Evolutionary conservation across 2,797 vertebrate species (phyloP), one percentile per base, ranked within the genome.

Genomic region (Gymnocypris eckloni): DNA sequence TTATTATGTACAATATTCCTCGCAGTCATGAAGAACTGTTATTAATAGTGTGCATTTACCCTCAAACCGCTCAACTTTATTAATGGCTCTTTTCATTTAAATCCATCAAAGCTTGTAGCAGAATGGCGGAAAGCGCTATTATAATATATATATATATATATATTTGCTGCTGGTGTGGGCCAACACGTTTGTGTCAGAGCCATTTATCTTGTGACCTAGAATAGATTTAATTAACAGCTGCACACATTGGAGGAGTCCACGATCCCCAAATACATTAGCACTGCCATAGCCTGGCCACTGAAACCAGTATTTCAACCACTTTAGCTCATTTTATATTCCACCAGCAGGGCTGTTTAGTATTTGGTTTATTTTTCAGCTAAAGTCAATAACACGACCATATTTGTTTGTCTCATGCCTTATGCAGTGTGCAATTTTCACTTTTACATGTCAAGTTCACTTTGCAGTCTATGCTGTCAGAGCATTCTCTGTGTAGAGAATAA

Each of bases 191-290:
- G 81, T 89, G 90, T 90, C 89, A 87, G 80, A 86, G 85, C 79
- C 88, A 90, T 90, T 91, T 90, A 90, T 90, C 89, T 89, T 91
- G 86, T 86, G 90, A 91, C 90, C 87, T 89, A 89, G 91, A 91
- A 91, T 92, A 90, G 89, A 90, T 90, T 92, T 92, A 91, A 89
- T 92, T 90, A 92, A 88, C 90, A 91, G 88, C 83, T 84, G 61
- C 86, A 61, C 86, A 90, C 73, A 87, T 87, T 84, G 86, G 76
- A 87, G 87, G 78, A 83, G 86, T 85, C 81, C 75, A 76, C 54
- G 81, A 76, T 71, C 70, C 82, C 77, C 66, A 64, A 87, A 78
- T 90, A 71, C 73, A 85, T 88, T 86, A 79, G 78, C 78, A 43
- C 84, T 79, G 79, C 20, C 50, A 41, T 33, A 82, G 85, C 48